These are phyloP conservation scores for Acanthopagrus latus DNA, from an alignment of 2,797 vertebrate species.

Conservation along the genomic window DNA sequence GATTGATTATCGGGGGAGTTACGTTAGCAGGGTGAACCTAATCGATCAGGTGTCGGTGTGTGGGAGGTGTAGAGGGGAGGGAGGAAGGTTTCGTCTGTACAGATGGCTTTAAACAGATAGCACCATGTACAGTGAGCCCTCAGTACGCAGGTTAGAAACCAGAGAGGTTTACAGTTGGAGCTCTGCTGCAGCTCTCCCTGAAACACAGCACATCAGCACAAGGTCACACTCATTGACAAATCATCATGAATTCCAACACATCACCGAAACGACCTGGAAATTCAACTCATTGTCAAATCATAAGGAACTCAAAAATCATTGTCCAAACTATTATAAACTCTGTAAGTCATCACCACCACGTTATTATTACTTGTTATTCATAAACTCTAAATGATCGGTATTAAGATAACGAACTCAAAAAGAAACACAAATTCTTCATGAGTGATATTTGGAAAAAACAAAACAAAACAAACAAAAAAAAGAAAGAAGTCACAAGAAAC, in stretches of 20 bases:
- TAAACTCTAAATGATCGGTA: conserved; percentile 73
- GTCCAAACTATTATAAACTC: conserved; percentile 73
- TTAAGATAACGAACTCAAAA: conserved; percentile 69
- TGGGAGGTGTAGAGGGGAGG: conserved; percentile 36
- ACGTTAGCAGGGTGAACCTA: not conserved
- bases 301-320: conserved; percentile 69
- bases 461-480: conserved; percentile 12
- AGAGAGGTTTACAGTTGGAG: conserved; percentile 76
- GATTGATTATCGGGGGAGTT: conserved; percentile 12
- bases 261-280: conserved; percentile 52
- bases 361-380: conserved; percentile 78
- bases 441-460: conserved; percentile 45
- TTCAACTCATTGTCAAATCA: conserved; percentile 80
- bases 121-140: conserved; percentile 84
- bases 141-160: conserved; percentile 76
- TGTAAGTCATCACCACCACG: conserved; percentile 72
- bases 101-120: conserved; percentile 85
- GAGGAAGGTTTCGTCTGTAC: conserved; percentile 73
- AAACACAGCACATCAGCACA: conserved; percentile 78
- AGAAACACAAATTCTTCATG: conserved; percentile 67
- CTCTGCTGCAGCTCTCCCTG: conserved; percentile 78
- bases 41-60: conserved; percentile 12
- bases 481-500: conserved; percentile 46
- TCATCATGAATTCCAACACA: conserved; percentile 73
- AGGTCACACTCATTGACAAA: conserved; percentile 80